Evolutionary conservation across 2,888 invertebrate species (phyloP), one percentile per base, ranked within the genome.

Genomic region (Platerodrilus igneus): DNA sequence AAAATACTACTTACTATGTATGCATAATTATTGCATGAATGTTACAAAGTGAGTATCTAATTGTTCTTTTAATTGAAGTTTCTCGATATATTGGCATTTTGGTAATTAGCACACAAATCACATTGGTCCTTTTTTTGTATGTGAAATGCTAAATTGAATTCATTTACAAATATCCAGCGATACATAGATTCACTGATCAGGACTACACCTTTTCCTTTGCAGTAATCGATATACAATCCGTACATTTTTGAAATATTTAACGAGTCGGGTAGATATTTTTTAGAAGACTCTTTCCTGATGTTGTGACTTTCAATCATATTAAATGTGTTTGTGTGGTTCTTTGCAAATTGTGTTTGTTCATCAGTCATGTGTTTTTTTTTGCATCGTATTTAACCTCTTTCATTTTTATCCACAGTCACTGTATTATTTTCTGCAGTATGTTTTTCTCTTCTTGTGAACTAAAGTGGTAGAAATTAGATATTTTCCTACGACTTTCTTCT

Each of bases 191-290:
- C 16, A 3, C 5, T 15, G 6, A 27, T 17, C 3, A 9, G 5
- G 3, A n/a, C n/a, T 15, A 4, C 16, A 9, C 16, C 16, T 15
- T 15, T 3, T 15, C 16, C 27, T 8, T 18, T 20, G 7, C 9
- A 30, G 8, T 30, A 9, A 4, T 30, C 30, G 6, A 3, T 2
- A 16, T 30, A 30, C 9, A 30, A 8, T 30, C 30, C 11, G 13
- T 18, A 30, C 18, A 30, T 30, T 30, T 30, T 26, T 5, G 26
- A 26, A 26, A 11, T 14, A 11, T n/a, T n/a, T n/a, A n/a, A n/a
- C n/a, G n/a, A n/a, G n/a, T n/a, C n/a, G n/a, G n/a, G 27, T 27
- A 27, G 16, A 15, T 27, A 27, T 14, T 13, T 26, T 26, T 26
- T 26, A 13, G 9, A 11, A 8, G 26, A 26, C 10, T 25, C 5